Conservation (phyloP, 2,888 invertebrate genomes). For the Yponomeuta cagnagella region DNA sequence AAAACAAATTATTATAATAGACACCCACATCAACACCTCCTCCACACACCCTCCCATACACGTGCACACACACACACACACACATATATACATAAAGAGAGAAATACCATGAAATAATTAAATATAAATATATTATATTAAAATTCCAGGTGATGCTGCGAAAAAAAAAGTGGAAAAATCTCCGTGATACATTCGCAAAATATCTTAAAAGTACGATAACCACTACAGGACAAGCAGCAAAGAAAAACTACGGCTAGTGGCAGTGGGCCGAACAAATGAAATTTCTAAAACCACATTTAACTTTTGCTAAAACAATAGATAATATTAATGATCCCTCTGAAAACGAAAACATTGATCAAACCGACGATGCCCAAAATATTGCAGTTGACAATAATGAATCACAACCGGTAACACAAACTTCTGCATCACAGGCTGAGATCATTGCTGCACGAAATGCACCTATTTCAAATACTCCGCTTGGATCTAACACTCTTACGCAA, state of each 20-base stretch:
- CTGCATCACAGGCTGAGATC: conserved; percentile 19
- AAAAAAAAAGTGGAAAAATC: conserved; percentile 37
- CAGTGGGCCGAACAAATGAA: conserved; percentile 29
- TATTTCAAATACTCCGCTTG: conserved; percentile 19
- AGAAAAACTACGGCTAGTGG: conserved; percentile 28
- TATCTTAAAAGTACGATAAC: conserved; percentile 17
- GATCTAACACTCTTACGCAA: conserved; percentile 18
- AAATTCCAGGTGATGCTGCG: conserved; percentile 30
- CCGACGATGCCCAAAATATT: conserved; percentile 15
- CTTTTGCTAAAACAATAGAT: neutral
- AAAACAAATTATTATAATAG: conserved; percentile 11
- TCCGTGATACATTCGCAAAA: conserved; percentile 32
- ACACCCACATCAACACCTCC: neutral
- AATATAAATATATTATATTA: conserved; percentile 12
- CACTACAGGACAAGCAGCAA: conserved; percentile 20
- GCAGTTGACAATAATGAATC: conserved; percentile 20
- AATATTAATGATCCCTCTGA: conserved; percentile 9
- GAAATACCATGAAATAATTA: conserved; percentile 13
- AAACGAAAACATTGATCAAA: conserved; percentile 18
- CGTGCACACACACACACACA: neutral
- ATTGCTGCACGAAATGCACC: conserved; percentile 19
- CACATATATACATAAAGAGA: neutral
- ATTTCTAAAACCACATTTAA: conserved; percentile 26
- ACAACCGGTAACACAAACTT: conserved; percentile 19
- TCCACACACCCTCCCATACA: neutral